These are phyloP conservation scores for Mormyrus hasselquistii DNA, from an alignment of 2,797 vertebrate genomes.

Conservation along the genomic window DNA sequence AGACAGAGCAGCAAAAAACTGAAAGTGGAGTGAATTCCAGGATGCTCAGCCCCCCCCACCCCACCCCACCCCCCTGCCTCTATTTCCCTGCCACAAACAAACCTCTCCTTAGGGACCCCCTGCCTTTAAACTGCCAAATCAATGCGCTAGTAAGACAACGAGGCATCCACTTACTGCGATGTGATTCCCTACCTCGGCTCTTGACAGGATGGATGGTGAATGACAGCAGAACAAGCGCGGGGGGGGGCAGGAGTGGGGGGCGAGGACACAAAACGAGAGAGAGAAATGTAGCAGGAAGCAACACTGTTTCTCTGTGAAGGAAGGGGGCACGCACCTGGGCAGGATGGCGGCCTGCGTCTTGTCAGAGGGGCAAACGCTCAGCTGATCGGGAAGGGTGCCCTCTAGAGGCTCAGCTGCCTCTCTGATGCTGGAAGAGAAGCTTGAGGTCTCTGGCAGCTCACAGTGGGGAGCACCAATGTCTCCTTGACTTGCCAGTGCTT, in stretches of 20 bases:
- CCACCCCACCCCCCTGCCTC: not conserved
- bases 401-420: constrained; percentile 20
- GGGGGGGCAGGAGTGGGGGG: not conserved
- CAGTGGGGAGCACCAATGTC: constrained; percentile 13
- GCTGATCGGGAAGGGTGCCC: constrained; percentile 47
- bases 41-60: not conserved
- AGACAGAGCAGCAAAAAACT: not conserved
- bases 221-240: not conserved
- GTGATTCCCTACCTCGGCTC: not conserved
- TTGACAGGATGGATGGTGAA: not conserved
- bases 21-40: constrained; percentile 4
- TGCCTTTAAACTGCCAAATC: constrained; percentile 20
- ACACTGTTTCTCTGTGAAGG: not conserved
- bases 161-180: not conserved
- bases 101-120: not conserved
- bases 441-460: constrained; percentile 20
- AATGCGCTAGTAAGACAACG: constrained; percentile 9
- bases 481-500: constrained; percentile 22
- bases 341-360: not conserved
- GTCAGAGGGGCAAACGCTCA: constrained; percentile 29
- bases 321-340: not conserved
- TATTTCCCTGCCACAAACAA: not conserved
- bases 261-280: not conserved
- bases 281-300: not conserved
- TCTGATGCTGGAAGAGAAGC: constrained; percentile 20